Conservation (phyloP, 2,113 vertebrate species). For the Chaenocephalus aceratus region DNA sequence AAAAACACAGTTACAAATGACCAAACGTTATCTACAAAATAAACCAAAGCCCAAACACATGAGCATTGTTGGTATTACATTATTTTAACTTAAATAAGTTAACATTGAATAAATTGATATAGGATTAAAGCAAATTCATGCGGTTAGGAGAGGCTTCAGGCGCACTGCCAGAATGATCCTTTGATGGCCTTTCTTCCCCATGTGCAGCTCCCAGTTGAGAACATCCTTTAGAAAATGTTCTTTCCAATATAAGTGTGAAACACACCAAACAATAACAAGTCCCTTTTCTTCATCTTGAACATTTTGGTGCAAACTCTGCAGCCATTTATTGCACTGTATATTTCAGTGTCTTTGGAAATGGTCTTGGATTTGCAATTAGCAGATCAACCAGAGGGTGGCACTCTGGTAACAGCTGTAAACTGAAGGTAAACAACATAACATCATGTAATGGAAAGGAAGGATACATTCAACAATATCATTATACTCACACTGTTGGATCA, state of each 20-base stretch:
- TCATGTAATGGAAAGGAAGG: background rate
- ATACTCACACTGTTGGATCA: background rate
- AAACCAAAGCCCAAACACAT: background rate
- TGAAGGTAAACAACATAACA: background rate
- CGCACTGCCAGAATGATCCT: background rate
- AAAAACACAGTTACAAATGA: background rate
- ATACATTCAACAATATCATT: constrained; percentile 4
- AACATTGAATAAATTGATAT: background rate
- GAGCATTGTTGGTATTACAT: background rate
- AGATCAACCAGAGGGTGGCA: constrained; percentile 64
- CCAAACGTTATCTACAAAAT: background rate
- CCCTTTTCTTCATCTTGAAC: background rate
- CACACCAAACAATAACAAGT: constrained; percentile 13
- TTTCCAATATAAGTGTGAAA: constrained; percentile 11
- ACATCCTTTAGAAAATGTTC: constrained; percentile 4
- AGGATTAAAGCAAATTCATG: constrained; percentile 16
- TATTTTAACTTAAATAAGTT: constrained; percentile 2
- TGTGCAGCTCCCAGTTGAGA: constrained; percentile 6
- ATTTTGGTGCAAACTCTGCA: background rate
- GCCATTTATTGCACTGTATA: background rate
- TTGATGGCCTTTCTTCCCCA: background rate
- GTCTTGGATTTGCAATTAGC: constrained; percentile 1
- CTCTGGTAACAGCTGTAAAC: constrained; percentile 65
- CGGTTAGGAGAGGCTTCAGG: constrained; percentile 4
- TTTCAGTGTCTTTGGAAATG: background rate